Evolutionary conservation across 1,140 invertebrate species (phyloP).

Genomic region (Babylonia areolata): DNA sequence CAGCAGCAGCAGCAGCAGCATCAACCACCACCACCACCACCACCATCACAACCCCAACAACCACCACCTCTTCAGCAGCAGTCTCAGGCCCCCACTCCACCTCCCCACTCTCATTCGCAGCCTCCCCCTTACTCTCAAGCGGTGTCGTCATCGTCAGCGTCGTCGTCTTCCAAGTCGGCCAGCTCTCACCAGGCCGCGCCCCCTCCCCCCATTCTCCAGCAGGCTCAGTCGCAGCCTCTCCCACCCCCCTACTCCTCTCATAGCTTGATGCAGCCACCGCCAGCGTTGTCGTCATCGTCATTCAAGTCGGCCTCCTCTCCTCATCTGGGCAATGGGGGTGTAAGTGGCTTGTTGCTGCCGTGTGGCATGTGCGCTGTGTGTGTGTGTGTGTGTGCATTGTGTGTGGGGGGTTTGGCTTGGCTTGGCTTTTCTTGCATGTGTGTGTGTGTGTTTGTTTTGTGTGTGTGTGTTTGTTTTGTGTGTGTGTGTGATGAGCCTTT

Average conservation of each 20-base stretch:
- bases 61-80: constrained; percentile 22
- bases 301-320: constrained; percentile 6
- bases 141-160: too few relatives aligned
- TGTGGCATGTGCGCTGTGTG: not conserved
- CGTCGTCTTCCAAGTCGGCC: too few relatives aligned
- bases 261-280: not conserved
- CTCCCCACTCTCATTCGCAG: not conserved
- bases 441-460: not conserved
- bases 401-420: not conserved
- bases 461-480: not conserved
- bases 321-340: not conserved
- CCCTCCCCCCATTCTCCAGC: not conserved
- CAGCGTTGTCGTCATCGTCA: not conserved
- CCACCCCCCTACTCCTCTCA: not conserved
- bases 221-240: not conserved
- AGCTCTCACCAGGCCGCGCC: too few relatives aligned
- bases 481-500: not conserved
- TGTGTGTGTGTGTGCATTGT: too few relatives aligned
- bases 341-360: not conserved
- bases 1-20: constrained; percentile 24
- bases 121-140: too few relatives aligned
- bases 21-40: constrained; percentile 18
- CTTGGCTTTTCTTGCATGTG: not conserved
- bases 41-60: constrained; percentile 12
- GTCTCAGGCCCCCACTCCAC: not conserved